Evolutionary conservation across 1,140 invertebrate species (phyloP).

Genomic region (Arctopsyche grandis): DNA sequence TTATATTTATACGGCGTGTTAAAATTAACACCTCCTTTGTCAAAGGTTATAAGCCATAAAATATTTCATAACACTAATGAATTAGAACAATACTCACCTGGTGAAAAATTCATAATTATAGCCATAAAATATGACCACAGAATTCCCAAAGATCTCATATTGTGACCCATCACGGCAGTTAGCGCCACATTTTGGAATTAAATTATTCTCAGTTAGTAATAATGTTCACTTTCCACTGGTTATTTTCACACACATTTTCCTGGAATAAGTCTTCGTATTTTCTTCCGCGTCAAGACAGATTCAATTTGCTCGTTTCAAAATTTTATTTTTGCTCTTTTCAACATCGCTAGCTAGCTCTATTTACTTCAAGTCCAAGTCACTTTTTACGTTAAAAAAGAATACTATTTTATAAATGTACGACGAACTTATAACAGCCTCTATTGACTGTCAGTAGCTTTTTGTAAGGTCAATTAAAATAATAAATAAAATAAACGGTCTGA

Average conservation of each 20-base stretch:
- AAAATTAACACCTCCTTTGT: background rate
- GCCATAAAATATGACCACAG: conserved; percentile 37
- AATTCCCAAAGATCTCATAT: conserved; percentile 33
- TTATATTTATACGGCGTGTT: background rate
- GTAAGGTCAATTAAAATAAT: no score
- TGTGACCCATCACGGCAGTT: conserved; percentile 33
- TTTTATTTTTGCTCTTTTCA: conserved; percentile 1
- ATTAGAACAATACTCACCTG: conserved; percentile 33
- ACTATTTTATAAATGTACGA: no score
- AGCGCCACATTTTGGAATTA: conserved; percentile 25
- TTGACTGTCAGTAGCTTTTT: no score
- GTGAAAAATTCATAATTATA: conserved; percentile 30
- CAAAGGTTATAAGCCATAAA: conserved; percentile 21
- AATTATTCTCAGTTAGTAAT: conserved; percentile 7
- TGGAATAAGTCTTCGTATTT: background rate
- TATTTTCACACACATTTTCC: conserved; percentile 23
- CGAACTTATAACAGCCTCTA: no score
- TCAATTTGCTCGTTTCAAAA: background rate
- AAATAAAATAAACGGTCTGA: no score
- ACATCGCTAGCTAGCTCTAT: background rate
- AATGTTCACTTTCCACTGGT: conserved; percentile 3
- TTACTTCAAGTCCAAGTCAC: no score
- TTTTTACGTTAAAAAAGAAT: background rate
- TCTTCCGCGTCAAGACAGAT: background rate
- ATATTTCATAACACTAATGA: conserved; percentile 21